Evolutionary conservation across 2,888 invertebrate genomes (phyloP).

Genomic region (Acleris emargana): DNA sequence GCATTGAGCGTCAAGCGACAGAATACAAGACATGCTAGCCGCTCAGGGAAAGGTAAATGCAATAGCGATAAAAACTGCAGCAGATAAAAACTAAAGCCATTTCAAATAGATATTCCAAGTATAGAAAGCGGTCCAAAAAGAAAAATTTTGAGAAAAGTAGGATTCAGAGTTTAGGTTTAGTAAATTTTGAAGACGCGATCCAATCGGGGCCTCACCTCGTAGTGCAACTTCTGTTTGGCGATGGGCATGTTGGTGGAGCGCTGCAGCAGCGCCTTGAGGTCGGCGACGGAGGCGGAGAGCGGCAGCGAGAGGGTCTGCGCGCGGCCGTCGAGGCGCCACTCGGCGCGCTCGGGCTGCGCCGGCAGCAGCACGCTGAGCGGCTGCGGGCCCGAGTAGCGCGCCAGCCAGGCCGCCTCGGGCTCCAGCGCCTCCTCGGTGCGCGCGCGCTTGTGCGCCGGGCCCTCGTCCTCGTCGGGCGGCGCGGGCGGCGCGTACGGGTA

Average conservation of each 20-base stretch:
- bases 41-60: too few relatives aligned
- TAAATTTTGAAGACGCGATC: too few relatives aligned
- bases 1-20: too few relatives aligned
- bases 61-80: too few relatives aligned
- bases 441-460: constrained; percentile 93
- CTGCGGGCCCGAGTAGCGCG: constrained; percentile 55
- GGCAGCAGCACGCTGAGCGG: constrained; percentile 88
- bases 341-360: constrained; percentile 92
- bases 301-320: constrained; percentile 90
- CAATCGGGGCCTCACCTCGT: constrained; percentile 87
- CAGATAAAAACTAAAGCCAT: too few relatives aligned
- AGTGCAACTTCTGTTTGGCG: constrained; percentile 98
- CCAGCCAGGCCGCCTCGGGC: constrained; percentile 87
- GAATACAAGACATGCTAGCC: too few relatives aligned
- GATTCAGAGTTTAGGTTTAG: too few relatives aligned
- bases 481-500: constrained; percentile 43
- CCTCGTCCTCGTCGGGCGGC: constrained; percentile 86
- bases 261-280: constrained; percentile 93
- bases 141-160: too few relatives aligned
- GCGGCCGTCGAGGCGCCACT: constrained; percentile 98
- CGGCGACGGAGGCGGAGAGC: constrained; percentile 90
- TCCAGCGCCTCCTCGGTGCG: constrained; percentile 96
- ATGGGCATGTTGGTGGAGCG: constrained; percentile 96
- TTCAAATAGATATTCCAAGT: too few relatives aligned
- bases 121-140: too few relatives aligned